phyloP scores from a whole-genome alignment of 1,140 invertebrate genomes.

The Nomia melanderi region DNA sequence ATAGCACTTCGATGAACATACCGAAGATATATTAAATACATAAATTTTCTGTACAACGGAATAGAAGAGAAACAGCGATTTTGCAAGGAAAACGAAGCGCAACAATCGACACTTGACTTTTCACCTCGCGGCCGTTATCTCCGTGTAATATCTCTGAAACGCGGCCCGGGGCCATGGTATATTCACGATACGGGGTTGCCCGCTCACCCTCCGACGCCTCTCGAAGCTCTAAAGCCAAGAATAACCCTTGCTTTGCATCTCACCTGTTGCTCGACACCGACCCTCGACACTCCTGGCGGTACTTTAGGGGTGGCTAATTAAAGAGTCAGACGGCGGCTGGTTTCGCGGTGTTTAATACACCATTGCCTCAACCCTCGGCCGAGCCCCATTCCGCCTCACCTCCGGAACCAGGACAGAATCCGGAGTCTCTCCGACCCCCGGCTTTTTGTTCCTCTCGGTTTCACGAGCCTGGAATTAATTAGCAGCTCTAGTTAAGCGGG shows the following conservation, averaged over 20 bases:
- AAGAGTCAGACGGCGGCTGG: conserved; percentile 78
- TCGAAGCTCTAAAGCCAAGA: conserved; percentile 70
- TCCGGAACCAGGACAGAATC: conserved; percentile 39
- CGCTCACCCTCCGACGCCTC: conserved; percentile 37
- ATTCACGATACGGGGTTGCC: conserved; percentile 23
- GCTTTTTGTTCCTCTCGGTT: conserved; percentile 74
- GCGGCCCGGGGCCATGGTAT: conserved; percentile 7
- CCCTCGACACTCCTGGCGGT: conserved; percentile 71
- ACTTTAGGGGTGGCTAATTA: conserved; percentile 74
- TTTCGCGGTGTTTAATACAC: conserved; percentile 77
- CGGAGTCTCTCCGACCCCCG: conserved; percentile 26
- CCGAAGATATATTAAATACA: too few relatives aligned
- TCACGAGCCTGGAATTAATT: conserved; percentile 78
- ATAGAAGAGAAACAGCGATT: too few relatives aligned
- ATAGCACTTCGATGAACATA: too few relatives aligned
- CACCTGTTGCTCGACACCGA: conserved; percentile 78
- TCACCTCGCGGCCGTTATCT: background rate
- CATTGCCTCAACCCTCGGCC: conserved; percentile 53
- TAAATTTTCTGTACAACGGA: too few relatives aligned
- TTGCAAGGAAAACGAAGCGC: background rate
- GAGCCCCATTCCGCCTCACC: conserved; percentile 14
- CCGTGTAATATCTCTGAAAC: background rate
- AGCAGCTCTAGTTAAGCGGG: conserved; percentile 70
- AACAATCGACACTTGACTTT: background rate
- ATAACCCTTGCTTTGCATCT: conserved; percentile 81